These are phyloP conservation scores for Agonopterix alstromeriana DNA, from an alignment of 2,888 invertebrate genomes.

Conservation along the genomic window DNA sequence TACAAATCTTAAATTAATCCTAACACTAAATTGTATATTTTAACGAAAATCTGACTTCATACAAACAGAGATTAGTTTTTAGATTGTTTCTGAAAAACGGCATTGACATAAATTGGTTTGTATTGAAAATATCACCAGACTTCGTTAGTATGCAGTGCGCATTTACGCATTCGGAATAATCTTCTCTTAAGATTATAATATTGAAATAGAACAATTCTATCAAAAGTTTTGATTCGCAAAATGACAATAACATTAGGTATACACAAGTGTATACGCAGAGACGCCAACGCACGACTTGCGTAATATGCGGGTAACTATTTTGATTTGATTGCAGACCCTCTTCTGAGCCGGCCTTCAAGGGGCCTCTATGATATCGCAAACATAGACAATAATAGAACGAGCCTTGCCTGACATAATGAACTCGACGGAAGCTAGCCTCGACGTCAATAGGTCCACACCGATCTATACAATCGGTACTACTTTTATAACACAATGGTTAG, in stretches of 20 bases:
- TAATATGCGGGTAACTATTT: background rate
- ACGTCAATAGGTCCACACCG: constrained; percentile 81
- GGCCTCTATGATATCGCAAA: constrained; percentile 4
- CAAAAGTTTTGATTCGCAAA: background rate
- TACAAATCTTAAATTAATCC: too few species aligned
- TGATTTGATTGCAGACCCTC: constrained; percentile 9
- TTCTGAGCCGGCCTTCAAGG: constrained; percentile 2
- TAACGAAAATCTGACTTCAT: too few species aligned
- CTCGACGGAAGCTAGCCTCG: constrained; percentile 61
- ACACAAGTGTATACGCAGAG: background rate
- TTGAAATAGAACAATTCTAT: background rate
- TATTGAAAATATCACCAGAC: too few species aligned
- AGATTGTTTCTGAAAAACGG: too few species aligned
- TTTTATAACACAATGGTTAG: constrained; percentile 86
- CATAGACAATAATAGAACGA: constrained; percentile 13
- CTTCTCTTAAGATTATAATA: too few species aligned
- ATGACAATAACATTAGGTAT: background rate
- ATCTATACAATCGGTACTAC: constrained; percentile 86
- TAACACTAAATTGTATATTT: too few species aligned
- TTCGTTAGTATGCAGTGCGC: too few species aligned
- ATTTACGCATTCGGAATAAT: too few species aligned
- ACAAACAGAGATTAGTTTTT: too few species aligned
- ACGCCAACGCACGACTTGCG: background rate
- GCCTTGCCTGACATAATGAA: constrained; percentile 40
- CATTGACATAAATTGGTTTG: too few species aligned